Conservation (phyloP, 1,140 invertebrate genomes). For the Caenorhabditis remanei region DNA sequence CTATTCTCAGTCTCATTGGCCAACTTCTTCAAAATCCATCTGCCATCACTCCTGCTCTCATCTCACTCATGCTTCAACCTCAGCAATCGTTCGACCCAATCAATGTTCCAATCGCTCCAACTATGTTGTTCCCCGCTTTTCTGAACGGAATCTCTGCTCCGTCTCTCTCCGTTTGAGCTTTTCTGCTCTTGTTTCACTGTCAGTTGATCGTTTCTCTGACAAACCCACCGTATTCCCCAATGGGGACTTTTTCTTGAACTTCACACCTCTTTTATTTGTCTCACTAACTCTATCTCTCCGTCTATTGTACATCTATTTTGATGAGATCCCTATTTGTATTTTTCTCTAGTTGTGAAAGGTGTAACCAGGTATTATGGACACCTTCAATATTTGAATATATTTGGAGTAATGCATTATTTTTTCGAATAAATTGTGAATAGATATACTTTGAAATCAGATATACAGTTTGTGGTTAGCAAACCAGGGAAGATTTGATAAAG, state of each 20-base stretch:
- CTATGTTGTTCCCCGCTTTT: slow-evolving; percentile 37
- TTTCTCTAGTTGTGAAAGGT: background rate
- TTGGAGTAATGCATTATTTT: background rate
- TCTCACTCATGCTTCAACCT: slow-evolving; percentile 14
- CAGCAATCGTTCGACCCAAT: slow-evolving; percentile 2
- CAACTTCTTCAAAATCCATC: slow-evolving; percentile 17
- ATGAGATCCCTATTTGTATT: background rate
- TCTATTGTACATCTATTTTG: slow-evolving; percentile 49
- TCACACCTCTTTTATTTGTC: background rate
- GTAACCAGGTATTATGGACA: slow-evolving; percentile 22
- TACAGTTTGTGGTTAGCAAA: background rate
- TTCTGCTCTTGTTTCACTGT: slow-evolving; percentile 32
- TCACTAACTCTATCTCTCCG: background rate
- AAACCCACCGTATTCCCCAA: slow-evolving; percentile 40
- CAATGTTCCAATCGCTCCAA: background rate
- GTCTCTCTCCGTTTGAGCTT: slow-evolving; percentile 21
- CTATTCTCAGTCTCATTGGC: background rate
- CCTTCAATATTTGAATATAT: background rate
- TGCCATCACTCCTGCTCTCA: background rate
- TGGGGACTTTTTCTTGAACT: background rate
- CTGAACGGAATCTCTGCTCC: slow-evolving; percentile 16
- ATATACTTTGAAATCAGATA: too few relatives aligned
- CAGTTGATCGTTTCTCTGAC: background rate
- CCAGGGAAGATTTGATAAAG: background rate
- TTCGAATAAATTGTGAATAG: background rate